phyloP scores from a whole-genome alignment of 2,113 vertebrate genomes.

The Grus americana region DNA sequence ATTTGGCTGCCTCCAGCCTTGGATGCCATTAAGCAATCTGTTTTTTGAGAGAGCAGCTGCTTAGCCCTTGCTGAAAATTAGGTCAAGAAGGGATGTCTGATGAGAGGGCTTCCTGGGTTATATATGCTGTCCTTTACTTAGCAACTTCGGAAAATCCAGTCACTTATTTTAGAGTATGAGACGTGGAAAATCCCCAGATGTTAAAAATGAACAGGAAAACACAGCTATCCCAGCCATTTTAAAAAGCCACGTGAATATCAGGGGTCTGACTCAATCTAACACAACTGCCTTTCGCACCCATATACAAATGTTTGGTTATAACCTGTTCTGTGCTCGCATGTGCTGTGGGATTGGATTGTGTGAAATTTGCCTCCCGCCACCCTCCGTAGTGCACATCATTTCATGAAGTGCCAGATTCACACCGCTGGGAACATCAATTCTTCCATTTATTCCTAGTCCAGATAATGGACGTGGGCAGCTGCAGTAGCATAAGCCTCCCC shows the following conservation, averaged over 20 bases:
- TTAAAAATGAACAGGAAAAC: not conserved
- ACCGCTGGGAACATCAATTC: not conserved
- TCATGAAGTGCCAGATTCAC: not conserved
- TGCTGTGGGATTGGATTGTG: not conserved
- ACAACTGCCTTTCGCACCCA: not conserved
- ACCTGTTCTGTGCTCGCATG: not conserved
- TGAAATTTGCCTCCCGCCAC: not conserved
- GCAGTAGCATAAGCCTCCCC: not conserved
- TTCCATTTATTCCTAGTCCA: not conserved
- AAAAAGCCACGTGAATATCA: not conserved
- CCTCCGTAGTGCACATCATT: not conserved
- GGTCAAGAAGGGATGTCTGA: conserved; percentile 23
- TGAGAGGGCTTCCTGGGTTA: not conserved
- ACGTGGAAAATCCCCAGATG: not conserved
- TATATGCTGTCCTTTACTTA: not conserved
- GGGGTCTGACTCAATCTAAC: not conserved
- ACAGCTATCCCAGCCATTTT: not conserved
- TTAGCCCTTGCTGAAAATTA: conserved; percentile 16
- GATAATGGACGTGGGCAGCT: conserved; percentile 35
- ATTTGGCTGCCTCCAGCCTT: not conserved
- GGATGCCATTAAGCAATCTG: conserved; percentile 43
- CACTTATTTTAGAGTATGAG: not conserved
- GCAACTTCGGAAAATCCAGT: not conserved
- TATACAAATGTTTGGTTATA: not conserved
- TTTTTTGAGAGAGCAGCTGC: conserved; percentile 11